Conservation (phyloP, 2,797 vertebrate genomes). For the Syngnathus rostellatus region DNA sequence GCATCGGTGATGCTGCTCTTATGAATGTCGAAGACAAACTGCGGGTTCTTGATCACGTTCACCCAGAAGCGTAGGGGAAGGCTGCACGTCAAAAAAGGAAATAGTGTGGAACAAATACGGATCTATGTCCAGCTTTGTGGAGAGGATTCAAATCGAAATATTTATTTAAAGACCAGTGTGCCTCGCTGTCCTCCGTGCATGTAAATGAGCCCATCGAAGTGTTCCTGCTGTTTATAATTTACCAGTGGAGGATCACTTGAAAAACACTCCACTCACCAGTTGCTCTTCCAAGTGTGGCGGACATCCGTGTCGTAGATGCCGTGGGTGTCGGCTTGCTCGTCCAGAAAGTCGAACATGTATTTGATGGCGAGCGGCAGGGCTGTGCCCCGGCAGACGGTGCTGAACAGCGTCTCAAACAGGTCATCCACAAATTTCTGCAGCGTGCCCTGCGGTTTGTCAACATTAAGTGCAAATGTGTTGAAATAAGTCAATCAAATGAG, state of each 20-base stretch:
- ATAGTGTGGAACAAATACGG: neutral
- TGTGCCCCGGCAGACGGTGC: slow-evolving; percentile 89
- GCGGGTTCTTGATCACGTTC: slow-evolving; percentile 95
- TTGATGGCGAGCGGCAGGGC: slow-evolving; percentile 92
- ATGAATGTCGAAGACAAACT: slow-evolving; percentile 97
- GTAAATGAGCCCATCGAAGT: neutral
- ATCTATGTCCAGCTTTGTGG: neutral
- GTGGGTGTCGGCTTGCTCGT: slow-evolving; percentile 91
- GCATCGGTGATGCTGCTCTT: slow-evolving; percentile 95
- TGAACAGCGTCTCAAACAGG: slow-evolving; percentile 93
- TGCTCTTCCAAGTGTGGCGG: slow-evolving; percentile 95
- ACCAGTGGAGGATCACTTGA: neutral
- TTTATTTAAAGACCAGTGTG: neutral
- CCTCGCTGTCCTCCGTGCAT: neutral
- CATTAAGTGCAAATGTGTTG: neutral
- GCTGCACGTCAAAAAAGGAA: slow-evolving; percentile 47
- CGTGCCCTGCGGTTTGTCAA: slow-evolving; percentile 73
- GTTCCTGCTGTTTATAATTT: neutral
- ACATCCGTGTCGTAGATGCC: slow-evolving; percentile 88
- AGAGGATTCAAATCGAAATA: neutral
- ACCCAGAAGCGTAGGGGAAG: slow-evolving; percentile 95
- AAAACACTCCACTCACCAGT: slow-evolving; percentile 74
- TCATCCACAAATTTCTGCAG: slow-evolving; percentile 97
- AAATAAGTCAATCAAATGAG: too few species aligned
- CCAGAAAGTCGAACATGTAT: slow-evolving; percentile 97